Percentiles rank a stretch among this genome's conserved stretches.
phyloP scores from a whole-genome alignment of 1,140 invertebrate genomes.

The Parasteatoda tepidariorum region DNA sequence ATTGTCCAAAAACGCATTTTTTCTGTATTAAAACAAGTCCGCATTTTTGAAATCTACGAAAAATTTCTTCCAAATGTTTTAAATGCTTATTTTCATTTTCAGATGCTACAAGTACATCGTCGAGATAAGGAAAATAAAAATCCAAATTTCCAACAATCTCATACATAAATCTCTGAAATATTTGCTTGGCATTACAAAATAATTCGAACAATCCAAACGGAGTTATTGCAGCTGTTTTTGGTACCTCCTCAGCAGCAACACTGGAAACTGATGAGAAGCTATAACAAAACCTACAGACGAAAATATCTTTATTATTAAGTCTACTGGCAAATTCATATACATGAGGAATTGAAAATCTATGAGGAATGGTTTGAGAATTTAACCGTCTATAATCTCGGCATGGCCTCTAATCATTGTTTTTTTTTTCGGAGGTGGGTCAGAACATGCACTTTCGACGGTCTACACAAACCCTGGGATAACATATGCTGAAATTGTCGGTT shows the following conservation, averaged over 20 bases:
- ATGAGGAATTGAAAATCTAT: constrained; percentile 68
- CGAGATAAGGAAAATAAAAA: not conserved
- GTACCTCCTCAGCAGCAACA: constrained; percentile 40
- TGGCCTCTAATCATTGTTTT: constrained; percentile 66
- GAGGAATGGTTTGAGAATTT: constrained; percentile 68
- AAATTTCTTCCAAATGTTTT: too few relatives aligned
- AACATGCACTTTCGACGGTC: constrained; percentile 68
- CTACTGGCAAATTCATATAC: constrained; percentile 44
- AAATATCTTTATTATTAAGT: constrained; percentile 3
- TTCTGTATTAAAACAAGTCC: too few relatives aligned
- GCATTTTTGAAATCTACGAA: too few relatives aligned
- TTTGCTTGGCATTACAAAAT: constrained; percentile 35
- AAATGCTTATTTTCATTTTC: not conserved
- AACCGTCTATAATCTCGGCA: constrained; percentile 70
- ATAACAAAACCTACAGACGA: constrained; percentile 30
- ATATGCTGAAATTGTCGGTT: not conserved
- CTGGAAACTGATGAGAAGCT: constrained; percentile 51
- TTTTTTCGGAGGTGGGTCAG: constrained; percentile 68
- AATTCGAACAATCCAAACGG: constrained; percentile 23
- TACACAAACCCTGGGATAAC: constrained; percentile 63
- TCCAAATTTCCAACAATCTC: not conserved
- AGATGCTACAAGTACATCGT: not conserved
- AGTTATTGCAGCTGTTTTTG: constrained; percentile 52
- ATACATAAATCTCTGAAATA: constrained; percentile 18
- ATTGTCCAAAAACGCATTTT: too few relatives aligned